Percentiles rank a stretch among this genome's conserved stretches.
phyloP scores from a whole-genome alignment of 2,888 invertebrate species.

The Arrhopalites spinosus region DNA sequence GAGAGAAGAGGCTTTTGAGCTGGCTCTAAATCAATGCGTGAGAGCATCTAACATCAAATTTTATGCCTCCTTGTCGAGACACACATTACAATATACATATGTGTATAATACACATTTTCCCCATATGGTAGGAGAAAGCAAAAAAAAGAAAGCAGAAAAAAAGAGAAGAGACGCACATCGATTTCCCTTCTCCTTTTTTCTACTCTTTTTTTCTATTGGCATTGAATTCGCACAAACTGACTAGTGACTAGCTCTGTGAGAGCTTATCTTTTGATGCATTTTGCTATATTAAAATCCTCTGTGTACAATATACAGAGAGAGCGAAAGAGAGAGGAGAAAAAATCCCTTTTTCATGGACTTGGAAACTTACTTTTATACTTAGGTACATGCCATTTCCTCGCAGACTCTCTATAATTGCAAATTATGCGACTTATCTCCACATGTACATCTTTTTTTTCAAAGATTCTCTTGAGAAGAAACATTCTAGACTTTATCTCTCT shows the following conservation, averaged over 20 bases:
- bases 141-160: conserved; percentile 15
- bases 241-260: too few relatives aligned
- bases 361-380: too few relatives aligned
- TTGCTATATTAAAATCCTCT: background rate
- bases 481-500: too few relatives aligned
- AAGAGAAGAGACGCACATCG: conserved; percentile 25
- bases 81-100: background rate
- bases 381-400: too few relatives aligned
- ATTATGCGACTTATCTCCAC: background rate
- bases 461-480: too few relatives aligned
- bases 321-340: too few relatives aligned
- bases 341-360: too few relatives aligned
- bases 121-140: background rate
- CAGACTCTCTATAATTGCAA: background rate
- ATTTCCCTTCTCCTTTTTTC: conserved; percentile 13
- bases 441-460: too few relatives aligned
- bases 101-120: too few relatives aligned
- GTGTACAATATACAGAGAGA: background rate
- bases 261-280: background rate
- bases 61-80: background rate
- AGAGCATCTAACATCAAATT: background rate
- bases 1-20: background rate
- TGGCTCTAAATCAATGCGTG: background rate
- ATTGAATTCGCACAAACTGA: background rate
- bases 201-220: background rate